phyloP scores from a whole-genome alignment of 2,888 invertebrate genomes.

The Papilio protenor region DNA sequence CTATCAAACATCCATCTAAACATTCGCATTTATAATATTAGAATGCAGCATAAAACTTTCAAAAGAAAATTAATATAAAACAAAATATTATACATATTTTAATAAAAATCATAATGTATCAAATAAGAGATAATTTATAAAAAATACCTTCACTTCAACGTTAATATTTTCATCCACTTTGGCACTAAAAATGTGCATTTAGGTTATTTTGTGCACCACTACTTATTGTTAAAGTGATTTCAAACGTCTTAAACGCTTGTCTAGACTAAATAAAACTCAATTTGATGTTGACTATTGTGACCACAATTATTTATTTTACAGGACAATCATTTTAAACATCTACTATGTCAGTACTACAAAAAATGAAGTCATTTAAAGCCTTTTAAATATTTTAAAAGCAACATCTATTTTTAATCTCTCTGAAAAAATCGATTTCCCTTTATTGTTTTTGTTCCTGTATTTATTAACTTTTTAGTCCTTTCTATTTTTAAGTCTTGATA shows the following conservation, averaged over 20 bases:
- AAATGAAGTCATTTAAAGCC: background rate
- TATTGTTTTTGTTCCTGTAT: background rate
- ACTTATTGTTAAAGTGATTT: constrained; percentile 26
- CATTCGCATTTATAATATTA: too few relatives aligned
- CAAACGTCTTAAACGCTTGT: constrained; percentile 31
- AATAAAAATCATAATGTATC: too few relatives aligned
- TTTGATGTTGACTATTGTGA: background rate
- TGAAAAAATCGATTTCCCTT: background rate
- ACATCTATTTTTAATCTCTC: background rate
- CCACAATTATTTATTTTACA: constrained; percentile 14
- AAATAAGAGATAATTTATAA: too few relatives aligned
- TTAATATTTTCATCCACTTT: too few relatives aligned
- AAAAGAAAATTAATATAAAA: too few relatives aligned
- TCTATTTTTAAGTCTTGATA: too few relatives aligned
- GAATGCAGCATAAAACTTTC: too few relatives aligned
- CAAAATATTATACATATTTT: too few relatives aligned
- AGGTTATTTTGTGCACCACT: background rate
- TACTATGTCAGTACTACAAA: background rate
- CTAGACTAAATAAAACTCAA: constrained; percentile 39
- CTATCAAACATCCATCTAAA: too few relatives aligned
- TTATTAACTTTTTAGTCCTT: too few relatives aligned
- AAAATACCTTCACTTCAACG: too few relatives aligned
- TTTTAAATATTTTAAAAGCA: background rate
- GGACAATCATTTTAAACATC: background rate
- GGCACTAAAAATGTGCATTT: background rate